phyloP scores from a whole-genome alignment of 1,140 invertebrate genomes.

The Drosophila mauritiana region DNA sequence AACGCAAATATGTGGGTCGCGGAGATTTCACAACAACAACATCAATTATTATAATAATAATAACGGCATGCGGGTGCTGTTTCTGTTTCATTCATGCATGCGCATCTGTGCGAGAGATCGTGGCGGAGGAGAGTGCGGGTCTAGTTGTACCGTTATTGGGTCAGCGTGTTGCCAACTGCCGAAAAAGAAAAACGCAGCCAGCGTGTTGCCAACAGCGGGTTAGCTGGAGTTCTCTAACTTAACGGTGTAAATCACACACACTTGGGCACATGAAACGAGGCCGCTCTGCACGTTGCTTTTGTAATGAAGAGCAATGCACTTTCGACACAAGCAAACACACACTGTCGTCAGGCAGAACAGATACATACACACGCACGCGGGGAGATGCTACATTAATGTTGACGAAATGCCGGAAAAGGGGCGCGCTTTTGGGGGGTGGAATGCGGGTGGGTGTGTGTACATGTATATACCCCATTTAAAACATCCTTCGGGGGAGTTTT shows the following conservation, averaged over 20 bases:
- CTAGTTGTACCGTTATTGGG: slow-evolving; percentile 64
- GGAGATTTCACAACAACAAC: slow-evolving; percentile 53
- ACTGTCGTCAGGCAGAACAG: slow-evolving; percentile 21
- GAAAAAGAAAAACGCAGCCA: slow-evolving; percentile 63
- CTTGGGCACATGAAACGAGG: slow-evolving; percentile 60
- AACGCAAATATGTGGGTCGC: slow-evolving; percentile 63
- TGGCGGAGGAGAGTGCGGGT: slow-evolving; percentile 19
- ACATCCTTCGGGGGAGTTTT: slow-evolving; percentile 38
- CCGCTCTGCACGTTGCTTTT: slow-evolving; percentile 65
- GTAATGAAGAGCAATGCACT: slow-evolving; percentile 74
- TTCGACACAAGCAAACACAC: slow-evolving; percentile 33
- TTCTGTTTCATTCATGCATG: slow-evolving; percentile 60
- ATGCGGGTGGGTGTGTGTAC: slow-evolving; percentile 23
- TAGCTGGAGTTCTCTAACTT: slow-evolving; percentile 33
- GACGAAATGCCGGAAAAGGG: slow-evolving; percentile 68
- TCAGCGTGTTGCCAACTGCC: slow-evolving; percentile 71
- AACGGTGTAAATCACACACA: slow-evolving; percentile 61
- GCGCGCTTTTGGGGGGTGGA: slow-evolving; percentile 67
- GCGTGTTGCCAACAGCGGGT: slow-evolving; percentile 68
- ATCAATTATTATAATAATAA: slow-evolving; percentile 25
- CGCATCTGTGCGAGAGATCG: slow-evolving; percentile 15
- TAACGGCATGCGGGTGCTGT: slow-evolving; percentile 56
- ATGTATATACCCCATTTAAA: slow-evolving; percentile 45
- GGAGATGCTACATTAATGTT: slow-evolving; percentile 43
- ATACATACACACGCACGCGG: slow-evolving; percentile 44